Base-by-base conservation (phyloP, 2,797 vertebrate genomes). In the Sus cebifrons region DNA sequence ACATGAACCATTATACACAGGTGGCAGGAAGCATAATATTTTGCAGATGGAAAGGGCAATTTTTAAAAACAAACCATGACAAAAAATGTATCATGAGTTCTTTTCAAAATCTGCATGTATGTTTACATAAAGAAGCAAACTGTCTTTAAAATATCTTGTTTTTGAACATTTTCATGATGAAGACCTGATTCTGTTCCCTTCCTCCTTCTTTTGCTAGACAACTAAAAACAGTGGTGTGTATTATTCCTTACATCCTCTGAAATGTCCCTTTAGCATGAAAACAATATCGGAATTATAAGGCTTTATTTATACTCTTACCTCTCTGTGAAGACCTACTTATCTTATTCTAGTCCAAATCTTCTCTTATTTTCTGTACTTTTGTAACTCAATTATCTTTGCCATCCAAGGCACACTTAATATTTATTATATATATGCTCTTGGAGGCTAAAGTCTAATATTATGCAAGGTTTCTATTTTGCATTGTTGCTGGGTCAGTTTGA, bases 401-500 rank as follows among this genome's bases (percentile, higher is more conserved):
- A 49, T 12, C 60, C 16, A 58, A 4, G 8, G 3, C n/a, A 82
- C 29, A 4, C 1, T 89, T 89, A 92, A 58, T 32, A 56, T 86
- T 78, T 60, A 32, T 68, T 74, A 90, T 17, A 60, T 2, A 27
- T 44, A 74, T 25, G 11, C 6, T 91, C 10, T 86, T 67, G 27
- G 36, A 25, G 20, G 2, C 5, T 12, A 12, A 79, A 8, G 12
- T 6, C 6, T 70, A 78, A 62, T 52, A 56, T 54, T 44, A 25
- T 44, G 29, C 81, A 70, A 40, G 10, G 2, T 73, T 36, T 88
- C 0, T 58, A 36, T 78, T 86, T 56, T 73, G 49, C 0, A 27
- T 73, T 65, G 29, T 64, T 93, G 17, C 58, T 89, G 5, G 54
- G 32, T 84, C 25, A 81, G 17, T 84, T 91, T 65, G 27, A 86